phyloP scores from a whole-genome alignment of 2,888 invertebrate species.

The Plagiodera versicolora region DNA sequence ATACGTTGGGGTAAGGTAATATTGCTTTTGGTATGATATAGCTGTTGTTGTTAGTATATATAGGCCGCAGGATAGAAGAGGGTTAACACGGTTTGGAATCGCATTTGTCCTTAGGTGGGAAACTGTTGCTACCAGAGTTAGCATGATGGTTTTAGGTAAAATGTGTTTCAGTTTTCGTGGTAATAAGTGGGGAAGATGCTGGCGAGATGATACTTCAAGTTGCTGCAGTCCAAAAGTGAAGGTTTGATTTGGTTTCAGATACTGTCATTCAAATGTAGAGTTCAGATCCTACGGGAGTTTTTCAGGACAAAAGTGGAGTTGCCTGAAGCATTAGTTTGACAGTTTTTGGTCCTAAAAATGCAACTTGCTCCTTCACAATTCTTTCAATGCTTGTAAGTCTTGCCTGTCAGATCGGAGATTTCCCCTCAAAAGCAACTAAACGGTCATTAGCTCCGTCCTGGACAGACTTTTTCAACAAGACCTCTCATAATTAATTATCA shows the following conservation, averaged over 20 bases:
- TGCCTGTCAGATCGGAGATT: background rate
- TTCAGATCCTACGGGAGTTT: too few species aligned
- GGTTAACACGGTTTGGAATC: slow-evolving; percentile 21
- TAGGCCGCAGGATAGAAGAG: slow-evolving; percentile 16
- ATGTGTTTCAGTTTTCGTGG: background rate
- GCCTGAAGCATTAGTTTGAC: too few species aligned
- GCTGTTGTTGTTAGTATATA: slow-evolving; percentile 13
- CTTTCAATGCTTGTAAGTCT: too few species aligned
- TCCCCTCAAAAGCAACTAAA: background rate
- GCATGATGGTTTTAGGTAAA: background rate
- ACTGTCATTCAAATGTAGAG: too few species aligned
- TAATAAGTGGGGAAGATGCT: background rate
- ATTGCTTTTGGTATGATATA: slow-evolving; percentile 24
- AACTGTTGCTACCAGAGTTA: background rate
- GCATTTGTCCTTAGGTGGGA: slow-evolving; percentile 19
- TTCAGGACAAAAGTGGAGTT: too few species aligned
- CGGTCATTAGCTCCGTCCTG: background rate
- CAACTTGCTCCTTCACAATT: too few species aligned
- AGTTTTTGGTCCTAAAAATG: too few species aligned
- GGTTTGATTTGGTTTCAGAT: too few species aligned
- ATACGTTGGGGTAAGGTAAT: slow-evolving; percentile 20
- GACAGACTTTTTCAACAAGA: background rate
- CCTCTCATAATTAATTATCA: slow-evolving; percentile 2
- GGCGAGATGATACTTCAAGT: too few species aligned
- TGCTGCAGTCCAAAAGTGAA: background rate